Base-by-base conservation (phyloP, 2,113 vertebrate species). In the Butastur rufipennis region DNA sequence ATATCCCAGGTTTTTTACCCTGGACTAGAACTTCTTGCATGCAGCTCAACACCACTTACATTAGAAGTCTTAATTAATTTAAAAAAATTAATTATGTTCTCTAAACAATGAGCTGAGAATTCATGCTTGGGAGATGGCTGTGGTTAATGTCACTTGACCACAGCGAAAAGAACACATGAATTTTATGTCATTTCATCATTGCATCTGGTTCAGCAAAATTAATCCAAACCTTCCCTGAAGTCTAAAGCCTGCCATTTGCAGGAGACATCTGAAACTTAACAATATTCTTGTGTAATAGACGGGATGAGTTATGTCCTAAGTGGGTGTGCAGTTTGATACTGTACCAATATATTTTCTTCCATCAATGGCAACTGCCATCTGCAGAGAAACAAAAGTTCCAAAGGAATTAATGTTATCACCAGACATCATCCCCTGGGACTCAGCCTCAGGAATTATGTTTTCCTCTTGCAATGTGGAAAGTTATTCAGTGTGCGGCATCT, bases 391-490 rank as follows among this genome's bases (percentile, higher is more conserved):
- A 86, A 81, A 70, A 81, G 77, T 94, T 97, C 92, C 96, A 93
- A 59, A 5, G 18, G 10, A 95, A 91, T 72, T 43, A 93, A 95
- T 94, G 93, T 79, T 94, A 96, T 92, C 94, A 87, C 93, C 96
- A 97, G 95, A 95, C 89, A 8, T 81, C 72, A 70, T 23, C 59
- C 94, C 66, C 34, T 53, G 71, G 58, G 80, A 77, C 15, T 13
- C 56, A 31, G 56, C 81, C 63, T 88, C 40, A 83, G 75, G 80
- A 94, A 96, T 80, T 62, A 81, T 63, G 56, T 90, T 77, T 96
- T 93, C 77, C 67, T 94, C 84, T 91, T 45, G 58, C 90, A 59
- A 17, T 45, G 53, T 81, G 85, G 83, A 90, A 97, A 94, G 86
- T 10, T 83, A 53, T n/a, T 80, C 77, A 62, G 66, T 2, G 21